Evolutionary conservation across 2,113 vertebrate genomes (phyloP), one percentile per base, ranked within the genome.

Genomic region (Eretmochelys imbricata): DNA sequence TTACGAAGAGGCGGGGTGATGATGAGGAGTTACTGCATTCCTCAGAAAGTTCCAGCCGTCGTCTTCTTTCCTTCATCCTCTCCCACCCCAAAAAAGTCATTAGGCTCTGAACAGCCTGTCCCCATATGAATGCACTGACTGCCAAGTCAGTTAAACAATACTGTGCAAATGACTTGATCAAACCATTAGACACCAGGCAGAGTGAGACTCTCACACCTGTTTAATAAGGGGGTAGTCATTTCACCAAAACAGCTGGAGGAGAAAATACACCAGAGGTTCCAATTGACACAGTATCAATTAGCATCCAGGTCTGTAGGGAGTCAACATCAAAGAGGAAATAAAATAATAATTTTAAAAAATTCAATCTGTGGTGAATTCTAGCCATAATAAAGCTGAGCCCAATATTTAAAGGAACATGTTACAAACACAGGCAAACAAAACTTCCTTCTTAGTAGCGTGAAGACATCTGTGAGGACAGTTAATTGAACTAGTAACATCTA

Each of bases 401-500:
- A 27, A 5, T 31, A 10, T 31, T 19, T 81, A 84, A 12, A 82
- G 55, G 84, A 2, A 88, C 5, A 35, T 84, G 89, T 22, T 53
- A 19, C 0, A 0, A 53, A 27, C 57, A 35, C 0, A 0, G 42
- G 46, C 72, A 90, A 91, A 88, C 38, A 5, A 76, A 69, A n/a
- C 19, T 78, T 82, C 4, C 1, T 88, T 16, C 72, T 84, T 1
- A 0, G 48, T 80, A 91, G 46, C 78, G 55, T 31, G 55, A 85
- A 97, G 85, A 94, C 57, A 54, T 92, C 88, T 91, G 46, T 82
- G 48, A 97, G 85, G 88, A 59, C 42, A 94, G 51, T 86, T 94
- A 95, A 91, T 89, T 95, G 93, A 97, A 92, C 76, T 42, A 76
- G 6, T 90, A 89, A 90, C 93, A 90, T 80, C 80, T 89, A 96